Percentiles rank a stretch among this genome's conserved stretches.
Conservation (phyloP, 1,140 invertebrate genomes). For the Pseudomyrmex pallidus region DNA sequence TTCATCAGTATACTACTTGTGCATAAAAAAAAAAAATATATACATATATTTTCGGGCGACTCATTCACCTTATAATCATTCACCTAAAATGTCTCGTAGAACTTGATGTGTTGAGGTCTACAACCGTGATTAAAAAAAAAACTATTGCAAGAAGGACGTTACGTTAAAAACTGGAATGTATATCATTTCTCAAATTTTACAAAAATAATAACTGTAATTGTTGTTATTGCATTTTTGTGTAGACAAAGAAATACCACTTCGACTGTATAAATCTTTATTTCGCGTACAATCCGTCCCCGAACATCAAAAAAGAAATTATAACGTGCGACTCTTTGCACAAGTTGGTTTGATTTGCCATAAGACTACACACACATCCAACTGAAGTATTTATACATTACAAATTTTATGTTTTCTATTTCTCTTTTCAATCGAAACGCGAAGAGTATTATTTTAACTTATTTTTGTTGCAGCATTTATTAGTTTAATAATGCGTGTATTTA, state of each 20-base stretch:
- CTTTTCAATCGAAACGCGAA: neutral
- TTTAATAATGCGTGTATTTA: neutral
- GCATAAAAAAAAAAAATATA: neutral
- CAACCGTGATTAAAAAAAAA: neutral
- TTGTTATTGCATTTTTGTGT: neutral
- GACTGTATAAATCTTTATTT: slow-evolving; percentile 10
- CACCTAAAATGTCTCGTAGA: slow-evolving; percentile 26
- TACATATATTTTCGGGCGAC: slow-evolving; percentile 27
- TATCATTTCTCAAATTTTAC: slow-evolving; percentile 1
- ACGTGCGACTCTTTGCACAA: slow-evolving; percentile 33
- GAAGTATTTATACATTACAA: slow-evolving; percentile 16
- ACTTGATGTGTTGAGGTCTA: neutral
- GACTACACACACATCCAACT: slow-evolving; percentile 25
- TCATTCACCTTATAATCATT: slow-evolving; percentile 23
- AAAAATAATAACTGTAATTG: neutral
- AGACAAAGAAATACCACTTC: slow-evolving; percentile 3
- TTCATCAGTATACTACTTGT: slow-evolving; percentile 12
- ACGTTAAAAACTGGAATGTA: neutral
- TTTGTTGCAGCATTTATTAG: slow-evolving; percentile 27
- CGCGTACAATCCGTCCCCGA: slow-evolving; percentile 50
- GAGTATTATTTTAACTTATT: slow-evolving; percentile 48
- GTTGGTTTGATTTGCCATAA: slow-evolving; percentile 19
- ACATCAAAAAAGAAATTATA: slow-evolving; percentile 13
- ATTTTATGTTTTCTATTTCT: neutral
- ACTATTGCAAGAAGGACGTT: slow-evolving; percentile 10